Base-by-base conservation (phyloP, 2,113 vertebrate genomes). In the Nanorana parkeri region DNA sequence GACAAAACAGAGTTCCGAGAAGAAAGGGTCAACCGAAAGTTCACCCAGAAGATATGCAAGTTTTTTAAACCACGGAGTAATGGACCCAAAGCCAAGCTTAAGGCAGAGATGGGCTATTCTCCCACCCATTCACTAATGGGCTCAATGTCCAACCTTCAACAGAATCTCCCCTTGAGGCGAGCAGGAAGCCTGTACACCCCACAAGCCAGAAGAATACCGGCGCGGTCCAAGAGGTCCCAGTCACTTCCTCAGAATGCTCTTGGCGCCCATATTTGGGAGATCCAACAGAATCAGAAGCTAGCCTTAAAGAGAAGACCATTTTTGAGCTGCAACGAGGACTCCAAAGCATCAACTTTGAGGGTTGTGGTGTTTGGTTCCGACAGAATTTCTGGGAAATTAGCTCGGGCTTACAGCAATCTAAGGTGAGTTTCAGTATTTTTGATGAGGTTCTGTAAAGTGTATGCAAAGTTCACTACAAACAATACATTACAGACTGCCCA, bases 351-450 rank as follows among this genome's bases (percentile, higher is more conserved):
- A 5, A 96, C 95, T 0, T 87, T 99, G 68, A 93, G 97, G 0
- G 93, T 99, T 2, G 95, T 98, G 78, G 97, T 98, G 85, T 99
- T 99, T 0, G 97, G 97, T 52, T 97, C 97, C 0, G 97, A 99
- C 85, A 93, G 96, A n/a, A 95, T 97, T 77, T 96, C 96, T 0
- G 97, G 97, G 20, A 99, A 97, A 85, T 93, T 99, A 78, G 96
- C 97, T 0, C 89, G 97, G 17, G 97, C 97, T 0, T 99, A 99
- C 78, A 94, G 94, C 84, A 93, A 92, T 73, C 93, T 99, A 83
- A 92, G 94, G 92, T 95, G 84, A 90, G 89, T 74, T 11, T 36
- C 1, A 16, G 19, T 13, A 36, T 65, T 24, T 28, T 15, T 51
- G 16, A n/a, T 60, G 5, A 1, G 0, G 17, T 47, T 47, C 13